Evolutionary conservation across 2,888 invertebrate genomes (phyloP).

Genomic region (Dione vanillae): DNA sequence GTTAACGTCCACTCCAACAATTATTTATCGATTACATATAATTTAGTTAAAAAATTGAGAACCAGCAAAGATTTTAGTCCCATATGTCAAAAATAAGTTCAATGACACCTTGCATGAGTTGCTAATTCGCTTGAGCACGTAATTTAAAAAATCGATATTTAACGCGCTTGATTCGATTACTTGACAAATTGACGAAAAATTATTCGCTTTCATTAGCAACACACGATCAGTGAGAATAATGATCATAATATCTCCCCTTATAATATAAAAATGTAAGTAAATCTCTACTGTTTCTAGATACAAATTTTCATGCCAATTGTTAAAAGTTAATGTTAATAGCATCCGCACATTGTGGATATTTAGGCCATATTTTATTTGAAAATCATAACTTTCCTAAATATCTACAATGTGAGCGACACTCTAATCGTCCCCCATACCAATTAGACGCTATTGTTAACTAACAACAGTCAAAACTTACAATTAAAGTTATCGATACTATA

Average conservation of each 20-base stretch:
- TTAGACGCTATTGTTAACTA: constrained; percentile 20
- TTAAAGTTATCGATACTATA: constrained; percentile 28
- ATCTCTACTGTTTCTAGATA: constrained; percentile 18
- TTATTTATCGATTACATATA: neutral
- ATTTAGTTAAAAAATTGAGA: neutral
- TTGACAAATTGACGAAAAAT: neutral
- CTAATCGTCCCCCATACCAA: neutral
- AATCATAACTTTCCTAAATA: neutral
- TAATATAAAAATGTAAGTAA: constrained; percentile 12
- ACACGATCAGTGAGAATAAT: neutral
- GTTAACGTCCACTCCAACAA: neutral
- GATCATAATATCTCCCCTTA: neutral
- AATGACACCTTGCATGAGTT: neutral
- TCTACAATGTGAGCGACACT: constrained; percentile 9
- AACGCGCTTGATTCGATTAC: neutral
- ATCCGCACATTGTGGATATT: constrained; percentile 19
- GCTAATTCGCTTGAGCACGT: neutral
- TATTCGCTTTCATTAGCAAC: neutral
- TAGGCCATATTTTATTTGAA: neutral
- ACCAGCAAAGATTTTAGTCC: neutral
- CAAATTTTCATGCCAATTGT: constrained; percentile 25
- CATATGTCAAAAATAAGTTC: constrained; percentile 1
- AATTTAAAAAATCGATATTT: constrained; percentile 11
- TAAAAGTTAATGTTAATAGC: constrained; percentile 6
- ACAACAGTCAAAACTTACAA: constrained; percentile 22